Conservation (phyloP, 1,140 invertebrate species). For the Ips nitidus region DNA sequence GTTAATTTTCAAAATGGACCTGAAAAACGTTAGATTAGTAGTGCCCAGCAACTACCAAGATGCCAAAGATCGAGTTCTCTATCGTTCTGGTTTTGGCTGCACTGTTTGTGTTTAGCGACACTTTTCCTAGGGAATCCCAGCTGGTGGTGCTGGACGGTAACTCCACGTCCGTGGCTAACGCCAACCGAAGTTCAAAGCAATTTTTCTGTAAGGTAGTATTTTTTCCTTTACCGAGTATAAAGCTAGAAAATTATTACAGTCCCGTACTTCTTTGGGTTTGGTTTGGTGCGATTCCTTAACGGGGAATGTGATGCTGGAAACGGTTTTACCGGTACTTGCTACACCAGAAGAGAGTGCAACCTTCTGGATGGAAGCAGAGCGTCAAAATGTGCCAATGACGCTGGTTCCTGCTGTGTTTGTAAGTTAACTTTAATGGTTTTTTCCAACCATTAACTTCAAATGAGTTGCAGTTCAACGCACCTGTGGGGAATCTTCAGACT, state of each 20-base stretch:
- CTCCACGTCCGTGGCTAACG: not conserved
- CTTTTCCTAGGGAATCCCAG: too few relatives aligned
- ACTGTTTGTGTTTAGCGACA: not conserved
- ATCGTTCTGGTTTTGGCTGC: not conserved
- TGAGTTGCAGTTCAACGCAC: slow-evolving; percentile 62
- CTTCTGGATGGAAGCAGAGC: slow-evolving; percentile 68
- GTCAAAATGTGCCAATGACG: slow-evolving; percentile 68
- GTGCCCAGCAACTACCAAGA: not conserved
- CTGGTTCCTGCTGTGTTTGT: slow-evolving; percentile 78
- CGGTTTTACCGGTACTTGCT: slow-evolving; percentile 72
- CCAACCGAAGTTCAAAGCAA: not conserved
- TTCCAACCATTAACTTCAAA: not conserved
- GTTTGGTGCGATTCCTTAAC: slow-evolving; percentile 72
- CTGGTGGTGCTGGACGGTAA: too few relatives aligned
- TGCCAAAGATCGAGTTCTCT: not conserved
- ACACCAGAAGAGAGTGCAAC: slow-evolving; percentile 72
- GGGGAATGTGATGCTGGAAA: slow-evolving; percentile 63
- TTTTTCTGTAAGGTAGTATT: not conserved
- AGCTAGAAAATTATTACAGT: not conserved
- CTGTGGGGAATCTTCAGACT: slow-evolving; percentile 67
- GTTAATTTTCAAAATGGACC: not conserved
- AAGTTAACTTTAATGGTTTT: slow-evolving; percentile 50
- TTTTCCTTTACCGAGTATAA: too few relatives aligned
- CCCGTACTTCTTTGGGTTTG: slow-evolving; percentile 47
- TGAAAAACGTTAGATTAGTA: not conserved